These are phyloP conservation scores for Campoplex capitator DNA, from an alignment of 2,888 invertebrate genomes.

Conservation along the genomic window DNA sequence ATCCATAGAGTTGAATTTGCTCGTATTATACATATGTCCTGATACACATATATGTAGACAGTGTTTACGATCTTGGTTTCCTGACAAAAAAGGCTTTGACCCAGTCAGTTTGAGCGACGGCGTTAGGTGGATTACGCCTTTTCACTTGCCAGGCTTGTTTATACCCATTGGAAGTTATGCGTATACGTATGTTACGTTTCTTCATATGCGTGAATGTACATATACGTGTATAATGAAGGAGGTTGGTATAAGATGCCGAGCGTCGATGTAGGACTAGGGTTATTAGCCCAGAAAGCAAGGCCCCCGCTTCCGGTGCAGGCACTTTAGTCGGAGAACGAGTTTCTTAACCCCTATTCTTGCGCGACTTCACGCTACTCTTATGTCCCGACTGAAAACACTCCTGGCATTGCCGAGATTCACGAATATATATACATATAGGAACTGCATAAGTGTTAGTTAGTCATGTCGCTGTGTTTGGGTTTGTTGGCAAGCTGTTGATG, in stretches of 20 bases:
- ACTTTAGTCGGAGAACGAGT: conserved; percentile 83
- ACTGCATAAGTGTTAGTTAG: neutral
- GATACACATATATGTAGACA: neutral
- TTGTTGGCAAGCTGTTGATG: conserved; percentile 35
- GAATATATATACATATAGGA: neutral
- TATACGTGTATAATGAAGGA: conserved; percentile 36
- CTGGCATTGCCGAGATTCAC: conserved; percentile 30
- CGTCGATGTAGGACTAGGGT: conserved; percentile 83
- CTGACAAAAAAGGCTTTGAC: conserved; percentile 7
- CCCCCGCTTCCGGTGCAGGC: conserved; percentile 84
- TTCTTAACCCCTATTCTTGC: conserved; percentile 84
- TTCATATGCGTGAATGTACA: neutral
- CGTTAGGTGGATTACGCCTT: neutral
- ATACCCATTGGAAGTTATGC: conserved; percentile 8
- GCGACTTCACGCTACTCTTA: conserved; percentile 70
- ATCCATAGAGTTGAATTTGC: neutral
- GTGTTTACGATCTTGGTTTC: neutral
- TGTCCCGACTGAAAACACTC: conserved; percentile 17
- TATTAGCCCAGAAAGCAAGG: conserved; percentile 85
- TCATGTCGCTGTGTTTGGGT: conserved; percentile 29
- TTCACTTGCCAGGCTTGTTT: neutral
- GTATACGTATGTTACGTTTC: conserved; percentile 1
- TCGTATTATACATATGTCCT: neutral
- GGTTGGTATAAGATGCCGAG: conserved; percentile 72
- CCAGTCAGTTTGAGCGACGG: neutral